Evolutionary conservation across 1,140 invertebrate genomes (phyloP), one percentile per base, ranked within the genome.

Genomic region (Bombus superbus): DNA sequence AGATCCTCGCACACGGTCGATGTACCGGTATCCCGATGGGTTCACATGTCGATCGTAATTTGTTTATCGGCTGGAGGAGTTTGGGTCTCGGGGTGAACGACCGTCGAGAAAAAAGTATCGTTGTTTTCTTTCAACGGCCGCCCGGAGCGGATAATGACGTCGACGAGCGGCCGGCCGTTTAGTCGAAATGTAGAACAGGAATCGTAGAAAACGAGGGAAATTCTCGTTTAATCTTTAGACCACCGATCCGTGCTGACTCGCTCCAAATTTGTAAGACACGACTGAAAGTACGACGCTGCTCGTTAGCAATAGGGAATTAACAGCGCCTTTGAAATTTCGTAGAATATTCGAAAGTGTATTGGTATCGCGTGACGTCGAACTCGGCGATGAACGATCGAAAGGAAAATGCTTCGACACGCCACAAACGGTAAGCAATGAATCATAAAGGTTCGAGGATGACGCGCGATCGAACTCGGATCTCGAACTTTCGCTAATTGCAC

Each of bases 171-270:
- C 42, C n/a, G 22, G 40, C 40, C 66, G 68, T 28, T 73, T 77
- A n/a, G 32, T 53, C n/a, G 84, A 74, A 81, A 81, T 81, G 71
- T 81, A 79, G 78, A 81, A 81, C 84, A 85, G 71, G 83, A 85
- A 85, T 81, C 84, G 78, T 79, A 85, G 83, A 85, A 80, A 85
- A 85, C 83, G 83, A 85, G 83, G 83, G 83, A 85, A 85, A 85
- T 85, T 72, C 83, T 69, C 28, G 83, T 64, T 79, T 73, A 80
- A 72, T 80, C 76, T 80, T 80, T 64, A 72, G 76, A 72, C 77
- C 68, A 80, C 32, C 83, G 83, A 85, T 85, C 83, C 83, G 77
- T 85, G 81, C 11, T 75, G 32, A 10, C n/a, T 53, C 44, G 82
- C 47, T 59, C 66, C 66, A 71, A 84, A 79, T 79, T 84, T 80